phyloP scores from a whole-genome alignment of 1,140 invertebrate genomes.

The Lepidostoma basale region DNA sequence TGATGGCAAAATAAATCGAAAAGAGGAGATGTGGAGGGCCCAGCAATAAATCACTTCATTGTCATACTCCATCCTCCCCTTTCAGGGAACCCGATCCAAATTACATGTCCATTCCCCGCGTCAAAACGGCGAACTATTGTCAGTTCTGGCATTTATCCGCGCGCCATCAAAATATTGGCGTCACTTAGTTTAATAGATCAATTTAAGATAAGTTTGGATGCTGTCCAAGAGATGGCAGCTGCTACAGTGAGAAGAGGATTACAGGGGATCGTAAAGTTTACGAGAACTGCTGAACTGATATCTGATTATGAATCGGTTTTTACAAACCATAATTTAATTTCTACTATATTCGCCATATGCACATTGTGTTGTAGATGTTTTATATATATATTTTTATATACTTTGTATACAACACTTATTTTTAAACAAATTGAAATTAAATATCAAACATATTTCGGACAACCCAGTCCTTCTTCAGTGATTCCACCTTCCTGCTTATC shows the following conservation, averaged over 20 bases:
- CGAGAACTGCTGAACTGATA: too few relatives aligned
- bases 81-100: neutral
- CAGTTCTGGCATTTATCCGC: conserved; percentile 3
- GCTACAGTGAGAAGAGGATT: neutral
- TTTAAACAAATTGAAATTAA: too few relatives aligned
- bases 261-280: neutral
- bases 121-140: neutral
- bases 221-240: conserved; percentile 11
- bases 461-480: too few relatives aligned
- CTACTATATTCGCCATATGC: too few relatives aligned
- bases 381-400: too few relatives aligned
- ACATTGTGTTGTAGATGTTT: too few relatives aligned
- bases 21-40: neutral
- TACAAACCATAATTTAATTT: too few relatives aligned
- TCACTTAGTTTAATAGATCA: conserved; percentile 15
- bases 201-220: conserved; percentile 16
- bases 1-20: too few relatives aligned
- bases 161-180: conserved; percentile 1
- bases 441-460: too few relatives aligned
- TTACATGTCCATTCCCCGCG: conserved; percentile 7
- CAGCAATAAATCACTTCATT: conserved; percentile 7
- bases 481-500: too few relatives aligned
- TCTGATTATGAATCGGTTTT: too few relatives aligned
- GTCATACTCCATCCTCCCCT: neutral
- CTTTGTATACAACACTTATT: too few relatives aligned